A percentile compares a stretch with the other conserved stretches of the same genome.
Conservation (phyloP, 2,797 vertebrate genomes). For the Chelmon rostratus region DNA sequence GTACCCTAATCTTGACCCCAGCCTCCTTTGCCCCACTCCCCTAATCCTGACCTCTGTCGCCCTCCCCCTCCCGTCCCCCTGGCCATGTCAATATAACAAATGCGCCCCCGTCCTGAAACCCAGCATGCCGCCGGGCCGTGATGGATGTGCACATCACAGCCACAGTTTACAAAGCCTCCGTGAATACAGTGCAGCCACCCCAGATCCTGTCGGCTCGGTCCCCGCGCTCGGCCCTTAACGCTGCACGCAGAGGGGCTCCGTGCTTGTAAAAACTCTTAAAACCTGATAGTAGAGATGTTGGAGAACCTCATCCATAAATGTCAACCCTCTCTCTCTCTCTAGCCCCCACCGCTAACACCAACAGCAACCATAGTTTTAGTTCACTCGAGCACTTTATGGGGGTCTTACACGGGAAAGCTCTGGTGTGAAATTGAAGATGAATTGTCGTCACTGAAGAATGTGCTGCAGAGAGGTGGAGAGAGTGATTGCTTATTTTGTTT, state of each 20-base stretch:
- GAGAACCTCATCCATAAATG: constrained; percentile 83
- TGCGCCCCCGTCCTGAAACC: constrained; percentile 63
- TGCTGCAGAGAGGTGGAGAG: constrained; percentile 50
- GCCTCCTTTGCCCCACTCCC: constrained; percentile 42
- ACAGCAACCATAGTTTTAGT: constrained; percentile 61
- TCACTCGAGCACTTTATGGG: constrained; percentile 68
- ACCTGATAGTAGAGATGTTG: constrained; percentile 77
- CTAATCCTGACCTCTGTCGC: constrained; percentile 62
- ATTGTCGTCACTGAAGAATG: constrained; percentile 79
- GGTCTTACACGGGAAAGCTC: constrained; percentile 61
- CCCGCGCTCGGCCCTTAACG: constrained; percentile 51
- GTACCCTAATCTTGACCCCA: constrained; percentile 77
- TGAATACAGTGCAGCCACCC: constrained; percentile 63
- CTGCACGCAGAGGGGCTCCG: constrained; percentile 61
- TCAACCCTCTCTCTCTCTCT: constrained; percentile 58
- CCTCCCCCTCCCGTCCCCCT: neutral
- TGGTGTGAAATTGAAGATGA: constrained; percentile 80
- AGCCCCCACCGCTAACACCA: constrained; percentile 63
- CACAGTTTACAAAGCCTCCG: constrained; percentile 15
- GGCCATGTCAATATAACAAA: constrained; percentile 76
- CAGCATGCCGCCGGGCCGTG: constrained; percentile 70
- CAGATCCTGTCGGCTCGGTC: constrained; percentile 64
- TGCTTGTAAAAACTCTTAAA: constrained; percentile 74
- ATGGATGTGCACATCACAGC: constrained; percentile 81
- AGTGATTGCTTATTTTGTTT: constrained; percentile 71